These are phyloP conservation scores for Drosophila teissieri DNA, from an alignment of 1,140 invertebrate genomes.

Conservation along the genomic window DNA sequence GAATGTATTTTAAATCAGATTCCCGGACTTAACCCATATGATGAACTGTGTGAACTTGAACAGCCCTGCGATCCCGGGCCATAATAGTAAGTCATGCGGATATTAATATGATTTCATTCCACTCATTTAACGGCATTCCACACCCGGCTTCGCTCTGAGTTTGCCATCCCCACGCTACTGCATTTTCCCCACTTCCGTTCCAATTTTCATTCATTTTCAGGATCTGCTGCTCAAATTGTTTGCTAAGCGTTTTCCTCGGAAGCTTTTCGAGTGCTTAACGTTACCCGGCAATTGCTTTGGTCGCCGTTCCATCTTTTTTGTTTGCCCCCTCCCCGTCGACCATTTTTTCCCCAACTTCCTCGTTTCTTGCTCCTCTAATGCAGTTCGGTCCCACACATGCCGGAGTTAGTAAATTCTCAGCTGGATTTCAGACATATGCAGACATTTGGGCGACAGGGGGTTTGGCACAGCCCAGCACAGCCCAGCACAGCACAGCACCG, in stretches of 20 bases:
- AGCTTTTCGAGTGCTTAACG: conserved; percentile 31
- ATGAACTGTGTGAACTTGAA: conserved; percentile 29
- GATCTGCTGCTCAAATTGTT: conserved; percentile 48
- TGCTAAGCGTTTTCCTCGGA: conserved; percentile 44
- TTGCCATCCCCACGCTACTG: background rate
- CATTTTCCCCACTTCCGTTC: conserved; percentile 12
- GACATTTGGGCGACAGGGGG: conserved; percentile 8
- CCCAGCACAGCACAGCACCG: background rate
- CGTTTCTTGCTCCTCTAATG: conserved; percentile 34
- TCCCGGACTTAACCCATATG: conserved; percentile 6
- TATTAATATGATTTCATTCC: conserved; percentile 39
- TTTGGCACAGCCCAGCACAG: background rate
- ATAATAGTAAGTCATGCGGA: conserved; percentile 24
- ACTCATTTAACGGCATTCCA: conserved; percentile 32
- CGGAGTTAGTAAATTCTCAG: conserved; percentile 73
- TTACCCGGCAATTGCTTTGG: conserved; percentile 28
- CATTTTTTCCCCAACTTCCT: conserved; percentile 18
- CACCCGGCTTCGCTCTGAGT: background rate
- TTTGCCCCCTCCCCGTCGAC: too few species aligned
- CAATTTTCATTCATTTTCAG: conserved; percentile 24
- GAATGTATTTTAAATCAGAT: background rate
- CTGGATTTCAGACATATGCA: conserved; percentile 66
- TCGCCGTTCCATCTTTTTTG: background rate
- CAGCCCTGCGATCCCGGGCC: conserved; percentile 11
- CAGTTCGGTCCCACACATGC: conserved; percentile 58